Evolutionary conservation across 2,888 invertebrate species (phyloP), one percentile per base, ranked within the genome.

Genomic region (Agrilus biguttatus): DNA sequence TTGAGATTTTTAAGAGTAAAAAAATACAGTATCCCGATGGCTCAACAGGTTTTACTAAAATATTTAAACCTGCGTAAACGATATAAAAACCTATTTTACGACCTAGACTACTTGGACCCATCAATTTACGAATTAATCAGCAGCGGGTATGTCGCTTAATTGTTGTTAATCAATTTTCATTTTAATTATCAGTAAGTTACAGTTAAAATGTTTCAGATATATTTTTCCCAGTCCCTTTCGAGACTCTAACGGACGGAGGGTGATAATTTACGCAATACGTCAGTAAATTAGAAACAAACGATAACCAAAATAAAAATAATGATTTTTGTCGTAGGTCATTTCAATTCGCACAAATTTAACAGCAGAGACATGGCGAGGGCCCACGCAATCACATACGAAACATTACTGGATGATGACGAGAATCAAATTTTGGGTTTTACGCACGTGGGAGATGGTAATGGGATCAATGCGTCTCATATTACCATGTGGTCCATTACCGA

Each of bases 21-120:
- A 59, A 87, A 85, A 62, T 87, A 76, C 68, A 83, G 83, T 57
- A 71, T 87, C 32, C 80, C 79, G 2, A 79, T 83, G 78, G 82
- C 86, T 0, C 80, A 86, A 59, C 83, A 83, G 57, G 77, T 77
- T 37, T 60, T 88, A 34, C 69, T 87, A 14, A 86, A 87, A 59
- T 88, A 86, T 61, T 66, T 88, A 46, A 83, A 80, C 54, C 70
- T 85, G 38, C 69, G 83, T 46, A 78, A 77, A 58, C 77, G 75
- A 41, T 82, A 83, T 57, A 77, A 74, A 8, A 71, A 77, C 51
- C 70, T 77, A 56, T 77, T 77, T 52, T 65, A 66, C 49, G 73
- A 78, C 40, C 60, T 86, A 51, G 83, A 86, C 59, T 77, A 75
- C 51, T 66, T 75, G 40, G 74, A 78, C 44, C 66, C 74, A 0